A percentile compares a stretch with the other conserved stretches of the same genome.
Conservation (phyloP, 1,140 invertebrate genomes). For the Lasioglossum albipes region DNA sequence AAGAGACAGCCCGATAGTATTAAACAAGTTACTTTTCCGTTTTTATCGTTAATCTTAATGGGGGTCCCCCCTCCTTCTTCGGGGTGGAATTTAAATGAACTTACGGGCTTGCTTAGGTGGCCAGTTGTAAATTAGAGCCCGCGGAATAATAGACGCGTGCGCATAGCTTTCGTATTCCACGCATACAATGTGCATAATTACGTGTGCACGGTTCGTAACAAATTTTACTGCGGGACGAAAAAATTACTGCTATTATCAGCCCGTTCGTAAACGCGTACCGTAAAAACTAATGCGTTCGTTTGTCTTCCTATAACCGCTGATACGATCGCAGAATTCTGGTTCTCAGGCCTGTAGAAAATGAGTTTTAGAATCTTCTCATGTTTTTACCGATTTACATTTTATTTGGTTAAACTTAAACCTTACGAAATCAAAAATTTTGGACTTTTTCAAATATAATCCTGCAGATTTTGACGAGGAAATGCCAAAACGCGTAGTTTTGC, state of each 20-base stretch:
- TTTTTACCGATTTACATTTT: no score
- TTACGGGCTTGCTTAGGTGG: neutral
- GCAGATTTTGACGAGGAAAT: no score
- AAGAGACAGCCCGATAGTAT: constrained; percentile 1
- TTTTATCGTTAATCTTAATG: constrained; percentile 37
- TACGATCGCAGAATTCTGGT: no score
- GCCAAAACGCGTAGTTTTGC: no score
- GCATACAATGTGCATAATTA: neutral
- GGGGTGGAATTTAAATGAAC: constrained; percentile 30
- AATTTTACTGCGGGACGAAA: neutral
- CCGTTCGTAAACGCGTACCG: neutral
- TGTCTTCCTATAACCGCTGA: no score
- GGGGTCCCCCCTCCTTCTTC: neutral
- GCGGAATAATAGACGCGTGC: constrained; percentile 17
- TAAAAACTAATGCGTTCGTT: neutral
- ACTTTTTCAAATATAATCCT: no score
- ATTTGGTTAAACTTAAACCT: no score
- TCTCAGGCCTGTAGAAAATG: no score
- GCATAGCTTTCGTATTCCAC: neutral
- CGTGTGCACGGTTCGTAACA: neutral
- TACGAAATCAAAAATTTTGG: no score
- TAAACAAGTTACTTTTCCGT: constrained; percentile 18
- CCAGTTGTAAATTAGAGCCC: constrained; percentile 19
- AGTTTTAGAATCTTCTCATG: no score
- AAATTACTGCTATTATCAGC: neutral